These are phyloP conservation scores for Micromys minutus DNA, from an alignment of 2,113 vertebrate species.

Conservation along the genomic window DNA sequence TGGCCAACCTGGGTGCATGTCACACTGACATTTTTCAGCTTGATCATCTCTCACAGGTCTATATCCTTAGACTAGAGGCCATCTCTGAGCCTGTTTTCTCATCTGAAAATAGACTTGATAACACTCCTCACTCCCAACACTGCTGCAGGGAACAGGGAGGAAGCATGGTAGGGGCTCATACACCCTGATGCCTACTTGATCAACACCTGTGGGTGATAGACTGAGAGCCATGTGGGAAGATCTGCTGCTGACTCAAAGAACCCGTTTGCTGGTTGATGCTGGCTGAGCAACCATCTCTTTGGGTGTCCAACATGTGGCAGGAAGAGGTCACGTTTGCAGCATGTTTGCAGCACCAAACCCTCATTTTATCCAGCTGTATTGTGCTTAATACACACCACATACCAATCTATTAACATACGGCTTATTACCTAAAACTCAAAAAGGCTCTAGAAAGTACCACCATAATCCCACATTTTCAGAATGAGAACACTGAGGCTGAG, in stretches of 20 bases:
- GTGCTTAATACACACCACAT: not conserved
- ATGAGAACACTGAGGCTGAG: conserved; percentile 21
- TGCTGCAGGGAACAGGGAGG: not conserved
- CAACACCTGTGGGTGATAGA: not conserved
- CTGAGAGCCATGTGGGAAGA: not conserved
- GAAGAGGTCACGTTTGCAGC: not conserved
- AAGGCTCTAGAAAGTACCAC: not conserved
- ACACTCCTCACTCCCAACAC: too few relatives aligned
- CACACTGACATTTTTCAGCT: not conserved
- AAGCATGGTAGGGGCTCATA: too few relatives aligned
- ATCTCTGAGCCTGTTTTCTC: not conserved
- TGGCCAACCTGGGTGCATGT: too few relatives aligned
- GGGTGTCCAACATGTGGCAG: not conserved
- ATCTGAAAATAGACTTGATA: not conserved
- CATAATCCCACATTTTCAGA: not conserved
- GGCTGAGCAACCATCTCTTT: not conserved
- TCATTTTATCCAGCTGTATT: not conserved
- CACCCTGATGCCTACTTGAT: not conserved
- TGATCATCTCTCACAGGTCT: not conserved
- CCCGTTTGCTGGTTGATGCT: not conserved
- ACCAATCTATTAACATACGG: not conserved
- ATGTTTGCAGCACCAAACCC: not conserved
- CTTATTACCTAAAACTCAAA: conserved; percentile 1
- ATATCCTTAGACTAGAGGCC: not conserved
- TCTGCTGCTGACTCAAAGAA: not conserved